These are phyloP conservation scores for Discoglossus pictus DNA, from an alignment of 2,797 vertebrate species.

Conservation along the genomic window DNA sequence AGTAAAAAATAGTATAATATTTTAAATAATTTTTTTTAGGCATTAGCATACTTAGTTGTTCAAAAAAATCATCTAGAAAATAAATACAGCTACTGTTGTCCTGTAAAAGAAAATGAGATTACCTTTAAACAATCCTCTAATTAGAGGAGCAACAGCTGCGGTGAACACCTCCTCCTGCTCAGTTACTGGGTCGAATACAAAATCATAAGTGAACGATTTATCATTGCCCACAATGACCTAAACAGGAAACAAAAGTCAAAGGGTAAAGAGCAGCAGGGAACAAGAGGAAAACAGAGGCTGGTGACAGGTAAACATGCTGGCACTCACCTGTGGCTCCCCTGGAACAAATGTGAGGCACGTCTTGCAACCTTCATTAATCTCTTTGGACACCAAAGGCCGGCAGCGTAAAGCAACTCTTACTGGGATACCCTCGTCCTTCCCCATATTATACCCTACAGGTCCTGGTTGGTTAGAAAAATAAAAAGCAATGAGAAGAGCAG, in stretches of 20 bases:
- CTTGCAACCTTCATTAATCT: slow-evolving; percentile 88
- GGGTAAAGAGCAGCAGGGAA: not conserved
- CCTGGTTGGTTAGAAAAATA: not conserved
- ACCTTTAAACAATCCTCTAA: slow-evolving; percentile 92
- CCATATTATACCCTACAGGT: slow-evolving; percentile 62
- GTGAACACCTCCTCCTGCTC: slow-evolving; percentile 94
- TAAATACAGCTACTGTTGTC: too few relatives aligned
- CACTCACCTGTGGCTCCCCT: slow-evolving; percentile 85
- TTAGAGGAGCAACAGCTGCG: slow-evolving; percentile 77
- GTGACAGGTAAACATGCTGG: rapidly evolving
- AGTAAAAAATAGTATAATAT: too few relatives aligned
- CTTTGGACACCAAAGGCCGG: slow-evolving; percentile 87
- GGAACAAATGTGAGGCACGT: slow-evolving; percentile 86
- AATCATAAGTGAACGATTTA: slow-evolving; percentile 92
- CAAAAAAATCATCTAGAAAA: too few relatives aligned
- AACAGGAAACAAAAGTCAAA: not conserved
- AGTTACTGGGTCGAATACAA: slow-evolving; percentile 85
- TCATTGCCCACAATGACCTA: slow-evolving; percentile 89
- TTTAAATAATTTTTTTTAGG: too few relatives aligned
- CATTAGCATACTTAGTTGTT: too few relatives aligned
- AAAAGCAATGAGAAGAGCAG: not conserved
- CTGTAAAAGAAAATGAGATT: too few relatives aligned
- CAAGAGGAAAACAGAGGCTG: not conserved
- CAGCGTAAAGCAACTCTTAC: slow-evolving; percentile 90
- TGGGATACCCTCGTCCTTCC: slow-evolving; percentile 82